Conservation (phyloP, 2,797 vertebrate genomes). For the Diceros bicornis region DNA sequence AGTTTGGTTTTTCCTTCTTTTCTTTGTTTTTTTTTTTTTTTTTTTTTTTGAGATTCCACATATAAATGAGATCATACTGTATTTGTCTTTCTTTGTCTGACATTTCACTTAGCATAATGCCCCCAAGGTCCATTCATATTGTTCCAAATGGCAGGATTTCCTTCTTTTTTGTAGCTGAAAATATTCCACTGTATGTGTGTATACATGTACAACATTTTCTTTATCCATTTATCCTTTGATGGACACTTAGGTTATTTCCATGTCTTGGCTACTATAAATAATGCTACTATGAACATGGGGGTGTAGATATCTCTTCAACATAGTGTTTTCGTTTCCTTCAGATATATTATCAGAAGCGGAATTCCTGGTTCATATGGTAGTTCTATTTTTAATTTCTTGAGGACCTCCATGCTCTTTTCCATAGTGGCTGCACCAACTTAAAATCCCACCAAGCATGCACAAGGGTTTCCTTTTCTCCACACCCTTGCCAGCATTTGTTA, state of each 20-base stretch:
- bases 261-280: background rate
- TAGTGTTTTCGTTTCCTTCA: background rate
- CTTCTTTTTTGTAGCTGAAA: background rate
- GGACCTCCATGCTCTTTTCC: background rate
- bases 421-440: background rate
- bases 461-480: background rate
- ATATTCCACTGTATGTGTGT: background rate
- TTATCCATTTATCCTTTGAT: background rate
- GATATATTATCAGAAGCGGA: background rate
- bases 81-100: background rate
- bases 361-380: background rate
- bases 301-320: background rate
- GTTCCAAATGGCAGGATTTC: background rate
- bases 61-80: background rate
- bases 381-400: background rate
- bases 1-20: background rate
- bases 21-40: background rate
- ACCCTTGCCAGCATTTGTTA: background rate
- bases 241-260: background rate
- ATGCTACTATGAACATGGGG: background rate
- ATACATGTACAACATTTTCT: background rate
- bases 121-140: background rate
- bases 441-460: background rate
- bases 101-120: background rate
- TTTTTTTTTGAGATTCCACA: background rate